Percentiles rank a stretch among this genome's conserved stretches.
Evolutionary conservation across 1,140 invertebrate species (phyloP).

Genomic region (Sycophila sp.): DNA sequence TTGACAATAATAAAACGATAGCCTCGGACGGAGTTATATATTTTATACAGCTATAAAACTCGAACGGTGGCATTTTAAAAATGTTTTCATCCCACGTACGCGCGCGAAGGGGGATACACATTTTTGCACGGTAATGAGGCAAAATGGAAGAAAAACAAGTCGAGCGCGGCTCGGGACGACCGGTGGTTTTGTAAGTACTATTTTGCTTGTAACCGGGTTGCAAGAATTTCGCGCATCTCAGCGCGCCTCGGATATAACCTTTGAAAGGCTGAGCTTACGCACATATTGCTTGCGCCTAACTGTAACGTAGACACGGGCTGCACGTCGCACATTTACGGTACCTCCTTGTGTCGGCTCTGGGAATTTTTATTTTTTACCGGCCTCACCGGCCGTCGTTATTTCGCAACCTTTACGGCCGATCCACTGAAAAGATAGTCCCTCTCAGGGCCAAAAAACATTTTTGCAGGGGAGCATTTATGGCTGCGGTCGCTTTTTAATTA

Average conservation of each 20-base stretch:
- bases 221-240: too few relatives aligned
- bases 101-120: not conserved
- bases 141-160: not conserved
- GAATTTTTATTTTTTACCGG: constrained; percentile 54
- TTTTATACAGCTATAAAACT: not conserved
- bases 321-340: constrained; percentile 44
- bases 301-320: constrained; percentile 36
- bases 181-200: too few relatives aligned
- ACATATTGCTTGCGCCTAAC: constrained; percentile 31
- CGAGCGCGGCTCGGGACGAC: too few relatives aligned
- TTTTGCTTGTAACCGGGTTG: too few relatives aligned
- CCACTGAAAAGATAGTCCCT: not conserved
- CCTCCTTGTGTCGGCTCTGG: constrained; percentile 33
- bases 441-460: not conserved
- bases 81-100: not conserved
- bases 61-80: not conserved
- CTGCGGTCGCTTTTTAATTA: not conserved
- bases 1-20: not conserved
- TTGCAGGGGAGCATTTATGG: not conserved
- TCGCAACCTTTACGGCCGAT: not conserved
- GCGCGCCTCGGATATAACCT: too few relatives aligned
- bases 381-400: constrained; percentile 12
- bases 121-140: not conserved
- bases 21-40: not conserved
- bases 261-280: too few relatives aligned